These are phyloP conservation scores for Trachurus trachurus DNA, from an alignment of 2,797 vertebrate genomes.

Conservation along the genomic window DNA sequence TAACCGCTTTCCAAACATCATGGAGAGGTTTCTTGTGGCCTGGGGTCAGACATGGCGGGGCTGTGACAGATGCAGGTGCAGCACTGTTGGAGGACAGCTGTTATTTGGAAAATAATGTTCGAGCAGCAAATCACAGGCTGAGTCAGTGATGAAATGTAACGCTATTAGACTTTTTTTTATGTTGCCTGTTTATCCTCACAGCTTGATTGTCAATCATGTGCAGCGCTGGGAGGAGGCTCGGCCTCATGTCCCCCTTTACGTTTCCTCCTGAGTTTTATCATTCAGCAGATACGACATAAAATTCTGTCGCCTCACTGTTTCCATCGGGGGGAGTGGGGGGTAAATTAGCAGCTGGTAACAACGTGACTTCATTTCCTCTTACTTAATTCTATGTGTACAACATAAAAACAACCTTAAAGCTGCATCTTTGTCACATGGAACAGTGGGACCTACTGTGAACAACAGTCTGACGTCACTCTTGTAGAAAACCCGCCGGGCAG, in stretches of 20 bases:
- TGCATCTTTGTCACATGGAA: background rate
- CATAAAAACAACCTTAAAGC: background rate
- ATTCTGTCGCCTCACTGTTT: too few relatives aligned
- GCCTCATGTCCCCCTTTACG: too few relatives aligned
- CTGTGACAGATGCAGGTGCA: conserved; percentile 21
- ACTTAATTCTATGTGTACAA: too few relatives aligned
- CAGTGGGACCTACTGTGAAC: background rate
- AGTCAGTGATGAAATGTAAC: background rate
- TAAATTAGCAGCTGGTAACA: too few relatives aligned
- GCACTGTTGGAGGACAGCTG: conserved; percentile 35
- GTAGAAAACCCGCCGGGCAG: too few relatives aligned
- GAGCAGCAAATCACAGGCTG: conserved; percentile 9
- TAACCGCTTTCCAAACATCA: background rate
- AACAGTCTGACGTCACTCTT: background rate
- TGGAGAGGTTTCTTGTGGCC: conserved; percentile 11
- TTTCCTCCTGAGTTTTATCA: too few relatives aligned
- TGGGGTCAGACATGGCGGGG: conserved; percentile 3
- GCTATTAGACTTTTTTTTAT: background rate
- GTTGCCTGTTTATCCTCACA: conserved; percentile 35
- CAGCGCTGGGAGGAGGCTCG: too few relatives aligned
- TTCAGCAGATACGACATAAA: too few relatives aligned
- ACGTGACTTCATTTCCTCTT: too few relatives aligned
- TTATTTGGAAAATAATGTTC: conserved; percentile 36
- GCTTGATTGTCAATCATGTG: conserved; percentile 3
- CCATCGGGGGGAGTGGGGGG: too few relatives aligned